Base-by-base conservation (phyloP, 2,113 vertebrate species). In the Larimichthys crocea region DNA sequence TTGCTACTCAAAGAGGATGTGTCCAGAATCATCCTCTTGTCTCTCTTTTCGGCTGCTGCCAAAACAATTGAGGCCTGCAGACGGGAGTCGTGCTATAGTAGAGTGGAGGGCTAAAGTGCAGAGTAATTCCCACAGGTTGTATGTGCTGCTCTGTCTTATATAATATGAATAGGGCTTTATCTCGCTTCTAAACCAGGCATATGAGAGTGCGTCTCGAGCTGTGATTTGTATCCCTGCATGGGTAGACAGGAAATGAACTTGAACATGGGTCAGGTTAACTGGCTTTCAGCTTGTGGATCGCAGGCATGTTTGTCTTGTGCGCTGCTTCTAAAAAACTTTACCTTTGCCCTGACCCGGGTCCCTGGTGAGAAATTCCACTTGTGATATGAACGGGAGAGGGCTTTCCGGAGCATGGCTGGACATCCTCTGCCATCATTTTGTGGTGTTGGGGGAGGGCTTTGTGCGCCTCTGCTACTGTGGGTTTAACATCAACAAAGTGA, bases 1-100 rank as follows among this genome's bases (percentile, higher is more conserved):
- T 83, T 88, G 72, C 75, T 83, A 48, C 69, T 90, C 77, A 89
- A 72, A 75, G 70, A 92, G 50, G 79, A 91, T 57, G n/a, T 88
- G 79, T 81, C 76, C 74, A 87, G 65, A 85, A 40, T 87, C 62
- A 57, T 83, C 76, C 64, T 74, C 70, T 79, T 63, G 66, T 83
- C 64, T 90, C 53, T 15, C 22, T 53, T 76, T 86, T 80, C 15
- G 64, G 11, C 50, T 6, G 22, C 65, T 88, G 75, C 68, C 74
- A 81, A 84, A 91, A 86, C 64, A 86, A 71, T 67, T 62, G 79
- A 76, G 60, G 81, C 66, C 65, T 80, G 56, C 64, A 50, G 65
- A 79, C 20, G 62, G 57, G 68, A 85, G 76, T 59, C 7, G 12
- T 50, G 59, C 57, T 71, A 52, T 73, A 53, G 62, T 29, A n/a